A percentile compares a stretch with the other conserved stretches of the same genome.
Evolutionary conservation across 2,888 invertebrate species (phyloP).

Genomic region (Drosophila melanosoma): DNA sequence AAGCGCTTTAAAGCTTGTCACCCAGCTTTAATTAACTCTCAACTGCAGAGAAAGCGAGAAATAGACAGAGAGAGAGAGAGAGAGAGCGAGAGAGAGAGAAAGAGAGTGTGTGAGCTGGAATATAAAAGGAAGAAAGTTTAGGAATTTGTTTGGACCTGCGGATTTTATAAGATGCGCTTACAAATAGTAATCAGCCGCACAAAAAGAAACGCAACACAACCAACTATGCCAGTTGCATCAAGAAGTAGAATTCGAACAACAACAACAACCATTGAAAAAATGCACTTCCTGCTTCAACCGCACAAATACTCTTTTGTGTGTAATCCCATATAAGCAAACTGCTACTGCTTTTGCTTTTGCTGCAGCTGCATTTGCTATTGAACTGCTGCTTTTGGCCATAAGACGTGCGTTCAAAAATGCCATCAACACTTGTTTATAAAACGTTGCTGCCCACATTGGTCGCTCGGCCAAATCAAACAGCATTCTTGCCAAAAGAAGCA

Average conservation of each 20-base stretch:
- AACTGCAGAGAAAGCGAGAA: conserved; percentile 29
- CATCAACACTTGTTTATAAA: conserved; percentile 76
- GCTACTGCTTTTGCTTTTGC: conserved; percentile 30
- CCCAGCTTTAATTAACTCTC: conserved; percentile 50
- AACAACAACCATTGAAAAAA: conserved; percentile 55
- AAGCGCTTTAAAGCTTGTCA: conserved; percentile 21
- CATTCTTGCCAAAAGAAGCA: conserved; percentile 20
- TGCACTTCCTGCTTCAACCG: conserved; percentile 17
- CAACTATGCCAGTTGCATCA: conserved; percentile 17
- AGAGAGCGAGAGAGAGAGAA: background rate
- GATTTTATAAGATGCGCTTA: conserved; percentile 34
- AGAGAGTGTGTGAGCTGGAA: background rate
- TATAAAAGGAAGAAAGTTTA: conserved; percentile 12
- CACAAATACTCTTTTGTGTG: conserved; percentile 42
- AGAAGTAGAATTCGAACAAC: background rate
- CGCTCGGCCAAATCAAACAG: conserved; percentile 2
- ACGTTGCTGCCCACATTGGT: conserved; percentile 9
- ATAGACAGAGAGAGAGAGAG: background rate
- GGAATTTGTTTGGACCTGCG: conserved; percentile 31
- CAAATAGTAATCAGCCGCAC: conserved; percentile 57
- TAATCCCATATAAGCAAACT: conserved; percentile 72
- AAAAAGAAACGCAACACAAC: conserved; percentile 35
- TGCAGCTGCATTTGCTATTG: background rate
- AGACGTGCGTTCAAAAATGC: conserved; percentile 55
- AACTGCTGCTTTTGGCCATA: conserved; percentile 39